Evolutionary conservation across 2,797 vertebrate genomes (phyloP).

Genomic region (Babyrousa celebensis): DNA sequence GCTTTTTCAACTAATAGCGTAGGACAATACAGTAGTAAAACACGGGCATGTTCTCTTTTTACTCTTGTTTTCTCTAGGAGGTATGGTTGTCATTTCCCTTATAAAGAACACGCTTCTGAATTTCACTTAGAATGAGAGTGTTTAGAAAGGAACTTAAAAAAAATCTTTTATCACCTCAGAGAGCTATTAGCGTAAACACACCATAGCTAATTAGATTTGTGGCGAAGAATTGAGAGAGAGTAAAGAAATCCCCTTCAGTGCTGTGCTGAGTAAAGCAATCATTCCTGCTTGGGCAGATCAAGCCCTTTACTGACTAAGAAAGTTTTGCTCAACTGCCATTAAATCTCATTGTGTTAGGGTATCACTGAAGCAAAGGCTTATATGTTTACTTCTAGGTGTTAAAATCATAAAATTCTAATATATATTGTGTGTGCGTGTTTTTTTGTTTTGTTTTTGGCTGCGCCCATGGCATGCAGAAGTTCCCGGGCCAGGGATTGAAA

Average conservation of each 20-base stretch:
- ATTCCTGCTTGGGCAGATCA: background rate
- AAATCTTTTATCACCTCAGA: background rate
- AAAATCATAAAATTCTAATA: background rate
- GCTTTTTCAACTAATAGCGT: background rate
- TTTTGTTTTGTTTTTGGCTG: too few relatives aligned
- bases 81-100: background rate
- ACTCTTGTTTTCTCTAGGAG: background rate
- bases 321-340: background rate
- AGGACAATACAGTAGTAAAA: background rate
- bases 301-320: background rate
- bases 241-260: background rate
- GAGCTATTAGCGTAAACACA: background rate
- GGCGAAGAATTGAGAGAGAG: background rate
- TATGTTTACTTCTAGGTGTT: constrained; percentile 15
- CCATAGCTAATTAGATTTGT: background rate
- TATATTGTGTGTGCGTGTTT: background rate
- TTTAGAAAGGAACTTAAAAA: background rate
- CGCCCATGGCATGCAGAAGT: too few relatives aligned
- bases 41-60: background rate
- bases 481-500: too few relatives aligned
- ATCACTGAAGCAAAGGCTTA: background rate
- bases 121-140: constrained; percentile 7
- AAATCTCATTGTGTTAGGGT: background rate
- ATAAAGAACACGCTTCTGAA: background rate
- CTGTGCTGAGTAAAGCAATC: background rate